Evolutionary conservation across 2,888 invertebrate species (phyloP), one percentile per base, ranked within the genome.

Genomic region (Lepeophtheirus nordmannii): DNA sequence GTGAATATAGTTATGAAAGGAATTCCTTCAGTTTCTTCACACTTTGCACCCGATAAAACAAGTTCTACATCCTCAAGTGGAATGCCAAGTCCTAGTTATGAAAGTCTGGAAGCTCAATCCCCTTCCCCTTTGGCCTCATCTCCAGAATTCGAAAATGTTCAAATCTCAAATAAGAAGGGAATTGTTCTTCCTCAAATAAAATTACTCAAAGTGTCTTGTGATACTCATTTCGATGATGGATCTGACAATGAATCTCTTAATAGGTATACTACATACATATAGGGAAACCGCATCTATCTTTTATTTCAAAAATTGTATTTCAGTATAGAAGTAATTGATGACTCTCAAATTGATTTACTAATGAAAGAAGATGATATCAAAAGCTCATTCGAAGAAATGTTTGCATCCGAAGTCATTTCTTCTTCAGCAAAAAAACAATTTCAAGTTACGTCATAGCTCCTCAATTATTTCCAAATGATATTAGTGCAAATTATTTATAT

Each of bases 261-360:
- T 20, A 82, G 82, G 82, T 82, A 73, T 68, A 39, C 67, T 67
- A 57, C 57, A 69, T n/a, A n/a, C n/a, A n/a, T n/a, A n/a, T n/a
- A n/a, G n/a, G n/a, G n/a, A n/a, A n/a, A n/a, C n/a, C n/a, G n/a
- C n/a, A n/a, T n/a, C n/a, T n/a, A n/a, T n/a, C n/a, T n/a, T n/a
- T n/a, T n/a, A n/a, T n/a, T n/a, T n/a, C n/a, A n/a, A n/a, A n/a
- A n/a, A n/a, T n/a, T 67, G 68, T 67, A 58, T 79, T 80, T 65
- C 75, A 86, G 86, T 71, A 81, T 85, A 74, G 86, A 86, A 74
- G 85, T 85, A 85, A 75, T 86, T 65, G 83, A 83, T 1, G 86
- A 86, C 72, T 85, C 85, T 61, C 86, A 86, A 73, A 85, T 86
- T 71, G 82, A 82, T 40, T 85, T 83, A 0, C 75, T 86, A 37